Base-by-base conservation (phyloP, 2,113 vertebrate species). In the Cepphus grylle region DNA sequence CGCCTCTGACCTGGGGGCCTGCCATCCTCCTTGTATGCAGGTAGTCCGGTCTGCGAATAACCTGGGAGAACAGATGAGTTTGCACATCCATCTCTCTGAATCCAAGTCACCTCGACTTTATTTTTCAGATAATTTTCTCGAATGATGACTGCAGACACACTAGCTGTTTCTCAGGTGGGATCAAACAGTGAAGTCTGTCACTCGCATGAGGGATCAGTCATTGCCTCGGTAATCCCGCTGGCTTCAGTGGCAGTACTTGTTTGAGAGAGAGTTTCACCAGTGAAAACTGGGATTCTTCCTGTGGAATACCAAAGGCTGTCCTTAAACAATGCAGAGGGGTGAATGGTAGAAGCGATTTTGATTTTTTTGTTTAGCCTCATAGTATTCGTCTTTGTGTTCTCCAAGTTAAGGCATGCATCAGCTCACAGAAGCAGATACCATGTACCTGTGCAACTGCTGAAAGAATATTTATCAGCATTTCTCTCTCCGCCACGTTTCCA, bases 201-300 rank as follows among this genome's bases (percentile, higher is more conserved):
- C 69, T 78, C 1, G 0, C 12, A 4, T 7, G n/a, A 26, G 36
- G 0, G 1, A 14, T n/a, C 4, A 2, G 30, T 52, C 18, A 3
- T 47, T 71, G 49, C 1, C 2, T 34, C 45, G 23, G 32, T 20
- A 22, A 40, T 45, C 36, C 40, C 0, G 0, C 30, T 69, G 74
- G 38, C n/a, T 71, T 40, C 52, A 55, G 8, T 32, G 47, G 26
- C 56, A 45, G 12, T 26, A 2, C 40, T 56, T 6, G 3, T 34
- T 36, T 49, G 42, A 50, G 55, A 36, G 32, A 26, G 43, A 20
- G 21, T 38, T 49, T 67, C 8, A 21, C 29, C 40, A 2, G 0
- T 30, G 36, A 38, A 50, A 29, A 20, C 32, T 13, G 36, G 13
- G 26, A 18, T 63, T 40, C 30, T 38, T 78, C n/a, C 67, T 59